A percentile compares a stretch with the other conserved stretches of the same genome.
Evolutionary conservation across 2,113 vertebrate species (phyloP).

Genomic region (Raja brachyura): DNA sequence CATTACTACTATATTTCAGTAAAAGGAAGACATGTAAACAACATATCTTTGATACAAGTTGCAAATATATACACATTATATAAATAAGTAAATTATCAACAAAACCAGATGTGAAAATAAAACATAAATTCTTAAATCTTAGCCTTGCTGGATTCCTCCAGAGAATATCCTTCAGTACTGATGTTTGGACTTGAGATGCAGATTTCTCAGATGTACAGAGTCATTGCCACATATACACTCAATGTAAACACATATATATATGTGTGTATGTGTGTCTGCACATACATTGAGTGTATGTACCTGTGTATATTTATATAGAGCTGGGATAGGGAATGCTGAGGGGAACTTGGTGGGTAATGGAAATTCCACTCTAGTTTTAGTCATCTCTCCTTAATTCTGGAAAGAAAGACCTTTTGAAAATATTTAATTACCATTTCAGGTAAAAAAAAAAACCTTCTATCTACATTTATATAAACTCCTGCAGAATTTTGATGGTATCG

Average conservation of each 20-base stretch:
- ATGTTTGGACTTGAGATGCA: neutral
- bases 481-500: neutral
- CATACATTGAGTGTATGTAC: no score
- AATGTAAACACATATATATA: no score
- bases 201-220: neutral
- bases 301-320: no score
- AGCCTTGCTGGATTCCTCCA: neutral
- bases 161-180: neutral
- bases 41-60: neutral
- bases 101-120: neutral
- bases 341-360: neutral
- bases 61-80: neutral
- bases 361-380: neutral
- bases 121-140: neutral
- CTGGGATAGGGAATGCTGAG: neutral
- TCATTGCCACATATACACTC: neutral
- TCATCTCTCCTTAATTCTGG: neutral
- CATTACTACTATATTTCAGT: neutral
- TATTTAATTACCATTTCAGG: neutral
- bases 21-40: neutral
- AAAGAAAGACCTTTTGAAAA: neutral
- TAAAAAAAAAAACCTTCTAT: neutral
- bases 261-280: no score
- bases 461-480: neutral
- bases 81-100: slow-evolving; percentile 8